Evolutionary conservation across 2,113 vertebrate genomes (phyloP), one percentile per base, ranked within the genome.

Genomic region (Clupea harengus): DNA sequence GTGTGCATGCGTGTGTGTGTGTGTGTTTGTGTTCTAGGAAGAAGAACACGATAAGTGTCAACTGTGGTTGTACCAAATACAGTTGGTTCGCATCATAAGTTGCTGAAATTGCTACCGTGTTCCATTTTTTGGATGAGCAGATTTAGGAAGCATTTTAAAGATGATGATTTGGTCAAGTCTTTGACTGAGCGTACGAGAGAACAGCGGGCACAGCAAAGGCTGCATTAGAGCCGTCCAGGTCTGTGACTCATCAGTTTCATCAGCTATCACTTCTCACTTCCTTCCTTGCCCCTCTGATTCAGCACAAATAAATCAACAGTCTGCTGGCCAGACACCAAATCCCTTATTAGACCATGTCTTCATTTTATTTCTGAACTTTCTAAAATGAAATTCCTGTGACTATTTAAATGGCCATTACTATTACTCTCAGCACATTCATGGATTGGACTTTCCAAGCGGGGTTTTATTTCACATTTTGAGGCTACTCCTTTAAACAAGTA

Each of bases 171-270:
- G 54, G 54, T 60, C 54, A 60, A 60, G 54, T 60, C 54, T 60
- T 60, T 60, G 54, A 22, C 54, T 60, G 22, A 60, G 54, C 52
- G 67, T 39, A 39, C 39, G 60, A 87, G 85, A 85, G 67, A 83
- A 46, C 81, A 67, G 86, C 85, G 44, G 85, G 64, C 87, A 45
- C 86, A 88, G 87, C 89, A 90, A 83, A 15, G 78, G 45, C 50
- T 57, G 87, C 84, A 90, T 90, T 88, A 88, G 84, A 72, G 32
- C 50, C 39, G 84, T 83, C 83, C 84, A 64, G 81, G 83, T 89
- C 86, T 87, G 54, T 88, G 87, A 90, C 80, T 90, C 89, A 88
- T 49, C 78, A 82, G 85, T 82, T 85, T 90, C 89, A 90, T 83
- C 84, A 60, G 84, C 64, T 45, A 60, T 60, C 54, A 81, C 85